phyloP scores from a whole-genome alignment of 2,113 vertebrate genomes.

The Oceanodroma tethys region DNA sequence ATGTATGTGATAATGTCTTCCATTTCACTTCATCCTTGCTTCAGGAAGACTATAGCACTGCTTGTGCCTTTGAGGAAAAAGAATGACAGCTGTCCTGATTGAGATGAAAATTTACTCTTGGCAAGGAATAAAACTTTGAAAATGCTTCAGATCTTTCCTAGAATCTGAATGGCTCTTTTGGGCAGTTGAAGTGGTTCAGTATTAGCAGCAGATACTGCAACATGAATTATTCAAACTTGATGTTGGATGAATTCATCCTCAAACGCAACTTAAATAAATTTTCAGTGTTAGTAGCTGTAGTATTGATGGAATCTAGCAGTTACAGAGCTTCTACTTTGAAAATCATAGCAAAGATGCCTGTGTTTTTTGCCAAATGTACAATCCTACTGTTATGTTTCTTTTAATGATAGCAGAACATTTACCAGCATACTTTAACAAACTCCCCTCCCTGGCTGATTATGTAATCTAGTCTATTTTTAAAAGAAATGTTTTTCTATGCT shows the following conservation, averaged over 20 bases:
- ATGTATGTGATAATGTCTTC: background rate
- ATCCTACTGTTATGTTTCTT: background rate
- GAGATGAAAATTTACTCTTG: background rate
- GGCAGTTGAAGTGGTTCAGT: background rate
- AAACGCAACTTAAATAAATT: background rate
- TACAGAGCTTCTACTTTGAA: background rate
- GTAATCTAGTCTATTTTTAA: background rate
- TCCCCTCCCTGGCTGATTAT: background rate
- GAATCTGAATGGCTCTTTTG: background rate
- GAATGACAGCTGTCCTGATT: background rate
- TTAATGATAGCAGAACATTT: background rate
- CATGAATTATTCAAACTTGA: background rate
- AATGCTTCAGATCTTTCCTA: background rate
- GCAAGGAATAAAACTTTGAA: background rate
- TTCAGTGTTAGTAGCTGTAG: background rate
- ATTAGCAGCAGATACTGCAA: background rate
- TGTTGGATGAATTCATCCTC: background rate
- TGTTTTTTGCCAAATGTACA: background rate
- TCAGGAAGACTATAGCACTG: background rate
- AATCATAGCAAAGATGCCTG: background rate
- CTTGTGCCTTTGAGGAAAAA: background rate
- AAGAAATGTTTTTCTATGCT: background rate
- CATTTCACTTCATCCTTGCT: background rate
- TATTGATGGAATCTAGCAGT: background rate
- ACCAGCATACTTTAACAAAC: background rate